A percentile compares a stretch with the other conserved stretches of the same genome.
phyloP scores from a whole-genome alignment of 1,140 invertebrate genomes.

The Notospermus geniculatus region DNA sequence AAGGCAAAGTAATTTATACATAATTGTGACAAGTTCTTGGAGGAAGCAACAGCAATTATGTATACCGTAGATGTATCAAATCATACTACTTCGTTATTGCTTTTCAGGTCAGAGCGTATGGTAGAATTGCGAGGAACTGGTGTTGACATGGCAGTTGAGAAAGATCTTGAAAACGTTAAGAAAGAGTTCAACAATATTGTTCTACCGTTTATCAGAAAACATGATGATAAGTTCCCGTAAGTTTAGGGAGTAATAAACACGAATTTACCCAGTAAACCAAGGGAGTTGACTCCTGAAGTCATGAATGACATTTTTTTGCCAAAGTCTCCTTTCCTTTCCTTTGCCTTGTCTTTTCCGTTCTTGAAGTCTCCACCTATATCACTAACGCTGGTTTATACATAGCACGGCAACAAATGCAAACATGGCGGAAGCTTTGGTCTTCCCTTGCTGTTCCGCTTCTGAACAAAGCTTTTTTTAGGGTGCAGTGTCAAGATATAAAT shows the following conservation, averaged over 20 bases:
- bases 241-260: too few species aligned
- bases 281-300: too few species aligned
- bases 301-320: too few species aligned
- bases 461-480: too few species aligned
- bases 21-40: neutral
- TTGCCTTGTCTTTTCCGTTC: too few species aligned
- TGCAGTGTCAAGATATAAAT: constrained; percentile 34
- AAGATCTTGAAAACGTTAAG: constrained; percentile 43
- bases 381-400: too few species aligned
- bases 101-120: constrained; percentile 37
- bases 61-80: neutral
- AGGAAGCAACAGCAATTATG: neutral
- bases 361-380: too few species aligned
- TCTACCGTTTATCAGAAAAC: constrained; percentile 46
- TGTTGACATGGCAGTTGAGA: constrained; percentile 35
- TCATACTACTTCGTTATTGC: neutral
- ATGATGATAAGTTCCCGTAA: constrained; percentile 41
- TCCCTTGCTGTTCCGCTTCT: constrained; percentile 6
- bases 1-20: constrained; percentile 5
- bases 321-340: too few species aligned
- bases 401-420: too few species aligned
- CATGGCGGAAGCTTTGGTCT: too few species aligned
- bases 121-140: constrained; percentile 41
- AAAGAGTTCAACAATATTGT: constrained; percentile 46
- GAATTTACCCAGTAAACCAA: too few species aligned